Conservation (phyloP, 2,888 invertebrate genomes). For the Chelonus formosanus region DNA sequence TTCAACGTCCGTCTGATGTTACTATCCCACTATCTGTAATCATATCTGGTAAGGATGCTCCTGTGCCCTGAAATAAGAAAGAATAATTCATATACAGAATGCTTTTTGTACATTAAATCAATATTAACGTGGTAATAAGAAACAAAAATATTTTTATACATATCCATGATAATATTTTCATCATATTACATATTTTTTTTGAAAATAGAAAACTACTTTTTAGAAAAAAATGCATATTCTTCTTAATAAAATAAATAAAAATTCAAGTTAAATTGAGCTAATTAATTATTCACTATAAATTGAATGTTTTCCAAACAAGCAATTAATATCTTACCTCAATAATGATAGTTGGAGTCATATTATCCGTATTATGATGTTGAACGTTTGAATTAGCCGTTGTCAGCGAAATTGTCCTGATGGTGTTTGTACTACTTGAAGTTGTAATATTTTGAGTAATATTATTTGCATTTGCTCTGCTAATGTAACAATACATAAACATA, state of each 20-base stretch:
- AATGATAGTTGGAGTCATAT: conserved; percentile 55
- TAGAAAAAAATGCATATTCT: too few species aligned
- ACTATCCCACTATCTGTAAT: conserved; percentile 53
- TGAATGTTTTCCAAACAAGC: neutral
- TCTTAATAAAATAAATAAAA: too few species aligned
- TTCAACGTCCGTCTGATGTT: conserved; percentile 45
- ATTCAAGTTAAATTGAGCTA: too few species aligned
- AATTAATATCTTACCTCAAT: conserved; percentile 49
- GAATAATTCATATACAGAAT: too few species aligned
- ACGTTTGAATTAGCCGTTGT: conserved; percentile 51
- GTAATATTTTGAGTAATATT: conserved; percentile 54
- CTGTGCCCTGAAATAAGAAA: conserved; percentile 44
- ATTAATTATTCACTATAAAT: too few species aligned
- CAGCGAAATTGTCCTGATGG: conserved; percentile 54
- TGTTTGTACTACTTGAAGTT: conserved; percentile 51
- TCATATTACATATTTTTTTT: too few species aligned
- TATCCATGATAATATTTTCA: too few species aligned
- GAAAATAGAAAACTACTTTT: too few species aligned
- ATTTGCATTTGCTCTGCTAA: conserved; percentile 50
- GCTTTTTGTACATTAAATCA: conserved; percentile 25
- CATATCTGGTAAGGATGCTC: conserved; percentile 51
- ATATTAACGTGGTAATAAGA: too few species aligned
- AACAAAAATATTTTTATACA: too few species aligned
- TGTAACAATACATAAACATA: conserved; percentile 27
- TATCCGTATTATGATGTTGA: conserved; percentile 55